Conservation (phyloP, 2,113 vertebrate genomes). For the Cololabis saira region DNA sequence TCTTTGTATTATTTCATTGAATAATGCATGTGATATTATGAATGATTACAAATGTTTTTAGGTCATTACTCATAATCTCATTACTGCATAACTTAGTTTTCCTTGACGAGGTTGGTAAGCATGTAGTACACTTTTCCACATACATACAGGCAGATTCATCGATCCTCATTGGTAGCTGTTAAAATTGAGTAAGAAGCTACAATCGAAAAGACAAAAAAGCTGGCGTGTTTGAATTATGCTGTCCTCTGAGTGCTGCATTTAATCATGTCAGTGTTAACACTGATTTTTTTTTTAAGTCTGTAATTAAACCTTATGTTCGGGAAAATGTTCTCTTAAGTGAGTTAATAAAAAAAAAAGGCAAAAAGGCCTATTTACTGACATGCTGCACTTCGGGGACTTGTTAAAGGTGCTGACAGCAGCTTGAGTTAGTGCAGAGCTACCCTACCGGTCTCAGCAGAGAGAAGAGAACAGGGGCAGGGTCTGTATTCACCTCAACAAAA, state of each 20-base stretch:
- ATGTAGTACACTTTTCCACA: background rate
- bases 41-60: background rate
- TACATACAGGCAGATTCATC: no score
- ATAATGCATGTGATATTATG: background rate
- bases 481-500: slow-evolving; percentile 18
- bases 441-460: slow-evolving; percentile 40
- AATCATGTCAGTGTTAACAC: no score
- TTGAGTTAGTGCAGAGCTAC: slow-evolving; percentile 32
- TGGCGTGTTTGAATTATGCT: no score
- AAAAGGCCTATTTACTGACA: slow-evolving; percentile 41
- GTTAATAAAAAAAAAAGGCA: slow-evolving; percentile 53
- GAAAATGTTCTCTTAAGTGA: slow-evolving; percentile 42
- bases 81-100: background rate
- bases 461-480: slow-evolving; percentile 28
- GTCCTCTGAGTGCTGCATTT: no score
- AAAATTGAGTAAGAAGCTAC: no score
- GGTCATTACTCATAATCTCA: background rate
- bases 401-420: slow-evolving; percentile 66
- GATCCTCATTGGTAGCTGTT: no score
- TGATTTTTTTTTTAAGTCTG: background rate
- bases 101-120: background rate
- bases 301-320: slow-evolving; percentile 49
- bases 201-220: no score
- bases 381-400: slow-evolving; percentile 40
- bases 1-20: no score